Evolutionary conservation across 2,888 invertebrate genomes (phyloP).

Genomic region (Dicycla oo): DNA sequence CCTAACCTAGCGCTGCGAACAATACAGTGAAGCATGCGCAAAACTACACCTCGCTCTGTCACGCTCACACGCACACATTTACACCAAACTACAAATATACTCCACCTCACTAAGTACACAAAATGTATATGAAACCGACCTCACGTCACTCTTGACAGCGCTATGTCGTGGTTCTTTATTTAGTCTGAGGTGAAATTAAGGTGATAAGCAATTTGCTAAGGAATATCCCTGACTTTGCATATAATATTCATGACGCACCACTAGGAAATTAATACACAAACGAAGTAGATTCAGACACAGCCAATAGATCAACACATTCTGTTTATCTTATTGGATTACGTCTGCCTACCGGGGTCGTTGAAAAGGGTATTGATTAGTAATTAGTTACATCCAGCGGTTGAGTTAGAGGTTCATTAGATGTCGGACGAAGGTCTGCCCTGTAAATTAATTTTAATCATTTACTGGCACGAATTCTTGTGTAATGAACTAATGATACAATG

Average conservation of each 20-base stretch:
- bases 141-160: too few species aligned
- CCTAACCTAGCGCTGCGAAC: too few species aligned
- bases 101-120: too few species aligned
- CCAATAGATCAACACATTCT: conserved; percentile 36
- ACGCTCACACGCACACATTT: too few species aligned
- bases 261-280: background rate
- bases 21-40: too few species aligned
- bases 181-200: background rate
- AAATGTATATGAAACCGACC: too few species aligned
- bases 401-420: conserved; percentile 61
- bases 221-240: background rate
- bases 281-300: background rate
- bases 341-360: conserved; percentile 18
- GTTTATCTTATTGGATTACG: conserved; percentile 45
- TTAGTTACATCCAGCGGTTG: conserved; percentile 52
- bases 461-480: conserved; percentile 27
- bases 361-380: conserved; percentile 62
- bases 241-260: background rate
- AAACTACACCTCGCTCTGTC: too few species aligned
- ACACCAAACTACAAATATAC: too few species aligned
- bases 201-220: background rate
- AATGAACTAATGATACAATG: conserved; percentile 12
- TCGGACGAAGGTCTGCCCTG: conserved; percentile 32
- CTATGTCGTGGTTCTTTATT: too few species aligned
- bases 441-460: conserved; percentile 52